Evolutionary conservation across 2,888 invertebrate species (phyloP).

Genomic region (Anticlea derivata): DNA sequence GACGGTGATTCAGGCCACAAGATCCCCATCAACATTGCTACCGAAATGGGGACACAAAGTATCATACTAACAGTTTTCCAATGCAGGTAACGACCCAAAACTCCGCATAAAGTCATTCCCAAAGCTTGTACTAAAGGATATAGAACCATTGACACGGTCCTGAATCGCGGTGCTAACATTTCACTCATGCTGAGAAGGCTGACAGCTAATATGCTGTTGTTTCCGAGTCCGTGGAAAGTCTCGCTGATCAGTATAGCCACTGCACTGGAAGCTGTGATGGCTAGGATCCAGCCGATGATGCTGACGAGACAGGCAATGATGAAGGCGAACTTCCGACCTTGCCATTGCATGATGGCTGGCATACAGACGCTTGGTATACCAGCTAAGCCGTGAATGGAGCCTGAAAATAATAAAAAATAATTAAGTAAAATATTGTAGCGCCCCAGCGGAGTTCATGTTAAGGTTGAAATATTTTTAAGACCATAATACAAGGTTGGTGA

Average conservation of each 20-base stretch:
- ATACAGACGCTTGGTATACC: slow-evolving; percentile 40
- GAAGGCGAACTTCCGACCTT: slow-evolving; percentile 38
- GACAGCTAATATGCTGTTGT: slow-evolving; percentile 33
- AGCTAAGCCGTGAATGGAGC: slow-evolving; percentile 39
- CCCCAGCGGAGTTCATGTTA: too few species aligned
- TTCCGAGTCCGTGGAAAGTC: slow-evolving; percentile 38
- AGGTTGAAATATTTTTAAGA: too few species aligned
- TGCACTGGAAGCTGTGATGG: slow-evolving; percentile 22
- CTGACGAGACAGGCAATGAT: slow-evolving; percentile 35
- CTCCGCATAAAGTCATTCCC: slow-evolving; percentile 30
- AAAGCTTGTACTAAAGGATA: slow-evolving; percentile 29
- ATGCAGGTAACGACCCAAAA: slow-evolving; percentile 34
- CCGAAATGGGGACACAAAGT: slow-evolving; percentile 21
- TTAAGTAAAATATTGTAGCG: too few species aligned
- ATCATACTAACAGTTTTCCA: slow-evolving; percentile 37
- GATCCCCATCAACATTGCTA: slow-evolving; percentile 23
- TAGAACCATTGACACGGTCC: slow-evolving; percentile 31
- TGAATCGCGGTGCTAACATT: slow-evolving; percentile 36
- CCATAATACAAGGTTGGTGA: too few species aligned
- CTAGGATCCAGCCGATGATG: slow-evolving; percentile 35
- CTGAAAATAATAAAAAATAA: slow-evolving; percentile 25
- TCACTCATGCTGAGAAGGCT: slow-evolving; percentile 37
- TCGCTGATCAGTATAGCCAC: slow-evolving; percentile 34
- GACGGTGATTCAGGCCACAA: slow-evolving; percentile 43
- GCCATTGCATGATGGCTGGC: slow-evolving; percentile 40